phyloP scores from a whole-genome alignment of 2,113 vertebrate species.

The Calyptommatus sinebrachiatus region DNA sequence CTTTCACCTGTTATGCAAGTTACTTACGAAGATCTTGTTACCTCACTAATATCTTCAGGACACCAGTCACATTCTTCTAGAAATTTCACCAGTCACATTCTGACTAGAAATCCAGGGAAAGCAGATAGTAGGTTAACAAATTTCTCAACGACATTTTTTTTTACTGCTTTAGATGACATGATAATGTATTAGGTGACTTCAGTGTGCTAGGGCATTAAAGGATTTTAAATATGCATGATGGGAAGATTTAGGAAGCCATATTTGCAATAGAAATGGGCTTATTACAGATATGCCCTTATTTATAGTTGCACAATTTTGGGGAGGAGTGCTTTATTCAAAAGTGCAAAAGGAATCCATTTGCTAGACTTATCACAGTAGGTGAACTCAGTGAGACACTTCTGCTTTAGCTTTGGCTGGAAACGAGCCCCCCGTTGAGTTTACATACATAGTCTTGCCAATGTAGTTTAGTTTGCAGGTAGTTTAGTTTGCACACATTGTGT shows the following conservation, averaged over 20 bases:
- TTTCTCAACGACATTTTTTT: not conserved
- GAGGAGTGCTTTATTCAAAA: not conserved
- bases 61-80: conserved; percentile 56
- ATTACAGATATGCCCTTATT: not conserved
- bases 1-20: conserved; percentile 60
- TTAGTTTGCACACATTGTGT: no score
- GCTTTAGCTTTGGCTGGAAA: no score
- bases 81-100: conserved; percentile 58
- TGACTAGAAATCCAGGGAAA: conserved; percentile 28
- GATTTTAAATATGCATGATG: not conserved
- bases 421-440: no score
- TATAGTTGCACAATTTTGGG: not conserved
- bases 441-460: no score
- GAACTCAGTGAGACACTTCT: no score
- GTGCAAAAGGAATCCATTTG: no score
- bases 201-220: no score
- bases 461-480: not conserved
- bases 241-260: not conserved
- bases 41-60: conserved; percentile 47
- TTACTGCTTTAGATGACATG: not conserved
- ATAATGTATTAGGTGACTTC: not conserved
- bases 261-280: not conserved
- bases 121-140: not conserved
- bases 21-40: conserved; percentile 54
- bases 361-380: no score